Conservation (phyloP, 1,140 invertebrate species). For the Delia radicum region DNA sequence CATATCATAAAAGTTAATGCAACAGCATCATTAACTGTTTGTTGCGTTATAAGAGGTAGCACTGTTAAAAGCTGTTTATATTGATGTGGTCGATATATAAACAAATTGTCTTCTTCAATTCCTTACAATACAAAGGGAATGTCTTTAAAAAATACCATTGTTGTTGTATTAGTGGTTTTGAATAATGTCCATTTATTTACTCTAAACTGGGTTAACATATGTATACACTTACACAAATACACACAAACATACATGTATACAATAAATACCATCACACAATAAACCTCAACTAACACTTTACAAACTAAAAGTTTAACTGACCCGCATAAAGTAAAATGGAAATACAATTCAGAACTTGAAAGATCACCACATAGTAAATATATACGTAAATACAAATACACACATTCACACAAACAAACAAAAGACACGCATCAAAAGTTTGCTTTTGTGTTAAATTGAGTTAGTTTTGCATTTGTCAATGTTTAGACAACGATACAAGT, state of each 20-base stretch:
- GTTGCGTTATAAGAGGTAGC: too few relatives aligned
- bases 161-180: not conserved
- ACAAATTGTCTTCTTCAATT: too few relatives aligned
- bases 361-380: not conserved
- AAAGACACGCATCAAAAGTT: slow-evolving; percentile 1
- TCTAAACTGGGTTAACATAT: not conserved
- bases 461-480: slow-evolving; percentile 20
- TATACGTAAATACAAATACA: not conserved
- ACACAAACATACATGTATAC: not conserved
- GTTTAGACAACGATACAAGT: slow-evolving; percentile 12
- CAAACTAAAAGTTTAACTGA: not conserved
- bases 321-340: not conserved
- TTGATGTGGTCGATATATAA: too few relatives aligned
- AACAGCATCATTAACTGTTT: too few relatives aligned
- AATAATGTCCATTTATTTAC: not conserved
- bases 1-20: too few relatives aligned
- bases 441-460: slow-evolving; percentile 21
- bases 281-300: not conserved
- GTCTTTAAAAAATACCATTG: not conserved
- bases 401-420: not conserved
- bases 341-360: not conserved
- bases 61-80: too few relatives aligned
- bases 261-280: not conserved
- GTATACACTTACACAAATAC: not conserved
- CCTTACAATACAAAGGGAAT: not conserved